These are phyloP conservation scores for Adineta ricciae DNA, from an alignment of 2,888 invertebrate genomes.

Conservation along the genomic window DNA sequence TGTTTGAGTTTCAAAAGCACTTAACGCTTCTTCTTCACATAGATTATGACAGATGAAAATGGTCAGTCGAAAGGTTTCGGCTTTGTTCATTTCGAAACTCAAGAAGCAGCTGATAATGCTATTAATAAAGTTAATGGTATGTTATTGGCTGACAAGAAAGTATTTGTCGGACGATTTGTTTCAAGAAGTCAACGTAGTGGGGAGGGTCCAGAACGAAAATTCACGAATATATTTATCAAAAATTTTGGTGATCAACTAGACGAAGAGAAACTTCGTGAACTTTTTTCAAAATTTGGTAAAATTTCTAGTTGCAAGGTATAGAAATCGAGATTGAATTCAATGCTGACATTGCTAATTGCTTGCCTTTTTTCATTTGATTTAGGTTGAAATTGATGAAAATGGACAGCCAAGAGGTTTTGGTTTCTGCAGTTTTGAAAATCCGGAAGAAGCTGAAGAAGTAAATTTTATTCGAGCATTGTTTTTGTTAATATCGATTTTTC, in stretches of 20 bases:
- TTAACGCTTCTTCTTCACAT: neutral
- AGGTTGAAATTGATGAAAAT: conserved; percentile 58
- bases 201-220: conserved; percentile 83
- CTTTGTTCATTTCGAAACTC: conserved; percentile 96
- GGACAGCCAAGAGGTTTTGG: conserved; percentile 81
- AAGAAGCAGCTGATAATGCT: conserved; percentile 89
- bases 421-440: conserved; percentile 93
- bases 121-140: conserved; percentile 97
- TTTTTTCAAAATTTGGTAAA: conserved; percentile 80
- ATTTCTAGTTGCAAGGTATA: conserved; percentile 48
- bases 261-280: conserved; percentile 74
- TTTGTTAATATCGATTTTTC: neutral
- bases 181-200: conserved; percentile 95
- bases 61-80: conserved; percentile 90
- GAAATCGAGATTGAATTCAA: neutral
- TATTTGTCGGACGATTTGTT: conserved; percentile 74
- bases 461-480: neutral
- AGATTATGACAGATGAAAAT: conserved; percentile 71
- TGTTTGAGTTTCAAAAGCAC: too few species aligned
- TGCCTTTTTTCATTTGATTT: conserved; percentile 40
- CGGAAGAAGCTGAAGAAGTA: conserved; percentile 69
- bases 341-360: too few species aligned
- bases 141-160: conserved; percentile 96
- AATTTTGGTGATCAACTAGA: conserved; percentile 90
- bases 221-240: conserved; percentile 96